Evolutionary conservation across 2,113 vertebrate species (phyloP).

Genomic region (Spheniscus mendiculus): DNA sequence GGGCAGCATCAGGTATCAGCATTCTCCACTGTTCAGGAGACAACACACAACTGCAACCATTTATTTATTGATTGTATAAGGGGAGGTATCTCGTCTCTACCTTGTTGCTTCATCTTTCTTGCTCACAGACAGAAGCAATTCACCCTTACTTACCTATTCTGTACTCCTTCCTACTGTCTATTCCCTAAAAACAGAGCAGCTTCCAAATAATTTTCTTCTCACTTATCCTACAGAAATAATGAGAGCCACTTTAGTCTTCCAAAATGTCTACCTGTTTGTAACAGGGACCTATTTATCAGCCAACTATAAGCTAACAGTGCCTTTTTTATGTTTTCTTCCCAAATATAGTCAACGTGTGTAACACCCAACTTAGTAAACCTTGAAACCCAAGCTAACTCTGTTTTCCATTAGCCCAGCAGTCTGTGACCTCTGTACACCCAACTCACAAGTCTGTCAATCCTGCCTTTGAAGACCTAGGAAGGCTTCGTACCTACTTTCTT

Average conservation of each 20-base stretch:
- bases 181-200: not conserved
- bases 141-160: not conserved
- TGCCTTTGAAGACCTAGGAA: not conserved
- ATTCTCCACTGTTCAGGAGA: accelerated
- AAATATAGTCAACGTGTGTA: not conserved
- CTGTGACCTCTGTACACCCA: not conserved
- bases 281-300: not conserved
- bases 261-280: not conserved
- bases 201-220: not conserved
- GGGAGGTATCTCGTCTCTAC: accelerated
- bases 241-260: not conserved
- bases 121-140: not conserved
- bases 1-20: too few relatives aligned
- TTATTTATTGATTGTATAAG: not conserved
- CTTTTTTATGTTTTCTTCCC: not conserved
- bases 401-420: not conserved
- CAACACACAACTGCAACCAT: not conserved
- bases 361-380: accelerated
- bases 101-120: not conserved
- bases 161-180: not conserved
- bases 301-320: not conserved
- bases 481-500: not conserved
- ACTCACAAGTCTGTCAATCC: not conserved
- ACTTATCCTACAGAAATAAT: not conserved
- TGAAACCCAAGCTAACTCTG: not conserved